Conservation (phyloP, 1,140 invertebrate species). For the Zaprionus gabonicus region DNA sequence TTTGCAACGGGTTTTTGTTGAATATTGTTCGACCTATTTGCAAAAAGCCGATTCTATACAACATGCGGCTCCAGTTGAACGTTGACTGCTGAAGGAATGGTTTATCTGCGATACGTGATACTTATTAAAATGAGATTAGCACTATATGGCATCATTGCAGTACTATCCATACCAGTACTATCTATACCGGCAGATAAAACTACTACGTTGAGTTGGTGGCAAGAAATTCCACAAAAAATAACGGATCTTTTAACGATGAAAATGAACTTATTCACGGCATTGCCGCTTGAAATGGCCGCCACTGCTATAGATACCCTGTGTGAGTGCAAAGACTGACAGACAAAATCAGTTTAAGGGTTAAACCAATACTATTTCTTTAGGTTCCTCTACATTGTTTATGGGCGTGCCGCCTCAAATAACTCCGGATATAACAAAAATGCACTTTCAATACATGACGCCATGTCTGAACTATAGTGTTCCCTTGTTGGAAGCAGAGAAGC, state of each 20-base stretch:
- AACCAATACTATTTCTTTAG: constrained; percentile 20
- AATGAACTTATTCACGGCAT: constrained; percentile 55
- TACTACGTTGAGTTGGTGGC: constrained; percentile 44
- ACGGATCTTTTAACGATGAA: constrained; percentile 59
- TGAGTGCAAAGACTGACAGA: constrained; percentile 22
- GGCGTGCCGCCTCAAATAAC: constrained; percentile 57
- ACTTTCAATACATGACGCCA: constrained; percentile 75
- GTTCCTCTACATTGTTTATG: constrained; percentile 61
- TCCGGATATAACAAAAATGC: constrained; percentile 70
- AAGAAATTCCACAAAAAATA: constrained; percentile 42
- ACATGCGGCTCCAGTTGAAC: constrained; percentile 12
- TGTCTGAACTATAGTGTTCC: constrained; percentile 72
- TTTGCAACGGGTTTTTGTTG: constrained; percentile 18
- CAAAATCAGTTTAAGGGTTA: neutral
- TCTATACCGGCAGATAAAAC: constrained; percentile 9
- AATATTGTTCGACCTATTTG: constrained; percentile 25
- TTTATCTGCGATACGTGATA: neutral
- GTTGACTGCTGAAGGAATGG: neutral
- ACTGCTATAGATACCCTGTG: constrained; percentile 57
- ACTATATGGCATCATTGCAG: constrained; percentile 10
- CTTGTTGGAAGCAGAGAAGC: constrained; percentile 50
- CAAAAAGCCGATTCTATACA: constrained; percentile 4
- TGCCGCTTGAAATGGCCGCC: constrained; percentile 54
- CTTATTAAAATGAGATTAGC: neutral
- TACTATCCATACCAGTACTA: neutral